A percentile compares a stretch with the other conserved stretches of the same genome.
Evolutionary conservation across 2,113 vertebrate genomes (phyloP).

Genomic region (Rhagologus leucostigma): DNA sequence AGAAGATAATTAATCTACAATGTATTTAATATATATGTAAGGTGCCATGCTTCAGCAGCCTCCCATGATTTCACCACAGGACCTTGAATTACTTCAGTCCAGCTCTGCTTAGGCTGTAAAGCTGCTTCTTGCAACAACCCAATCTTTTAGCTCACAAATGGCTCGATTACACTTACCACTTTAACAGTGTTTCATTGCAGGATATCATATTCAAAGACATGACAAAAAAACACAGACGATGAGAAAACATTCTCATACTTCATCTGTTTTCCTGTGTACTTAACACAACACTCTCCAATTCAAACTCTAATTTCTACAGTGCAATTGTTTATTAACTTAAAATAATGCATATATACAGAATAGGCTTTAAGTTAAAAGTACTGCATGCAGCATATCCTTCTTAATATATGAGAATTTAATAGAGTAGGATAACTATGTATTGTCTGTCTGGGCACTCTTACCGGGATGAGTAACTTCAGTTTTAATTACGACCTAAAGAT

Average conservation of each 20-base stretch:
- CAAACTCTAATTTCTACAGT: background rate
- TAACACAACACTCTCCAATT: background rate
- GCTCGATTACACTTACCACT: background rate
- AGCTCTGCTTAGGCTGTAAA: background rate
- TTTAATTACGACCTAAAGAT: slow-evolving; percentile 13
- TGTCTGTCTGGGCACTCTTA: background rate
- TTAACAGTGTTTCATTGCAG: background rate
- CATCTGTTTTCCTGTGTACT: background rate
- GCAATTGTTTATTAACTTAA: background rate
- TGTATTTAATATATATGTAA: background rate
- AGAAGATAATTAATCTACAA: background rate
- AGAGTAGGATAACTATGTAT: background rate
- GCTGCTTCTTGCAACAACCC: background rate
- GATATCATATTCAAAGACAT: background rate
- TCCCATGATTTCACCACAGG: background rate
- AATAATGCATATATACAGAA: background rate
- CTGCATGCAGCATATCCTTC: background rate
- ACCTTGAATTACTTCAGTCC: background rate
- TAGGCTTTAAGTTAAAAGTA: background rate
- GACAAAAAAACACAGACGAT: background rate
- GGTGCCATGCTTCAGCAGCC: background rate
- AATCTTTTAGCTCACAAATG: background rate
- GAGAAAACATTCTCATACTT: background rate
- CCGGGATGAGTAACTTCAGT: background rate
- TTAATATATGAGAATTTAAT: background rate